Evolutionary conservation across 2,113 vertebrate genomes (phyloP).

Genomic region (Heptranchias perlo): DNA sequence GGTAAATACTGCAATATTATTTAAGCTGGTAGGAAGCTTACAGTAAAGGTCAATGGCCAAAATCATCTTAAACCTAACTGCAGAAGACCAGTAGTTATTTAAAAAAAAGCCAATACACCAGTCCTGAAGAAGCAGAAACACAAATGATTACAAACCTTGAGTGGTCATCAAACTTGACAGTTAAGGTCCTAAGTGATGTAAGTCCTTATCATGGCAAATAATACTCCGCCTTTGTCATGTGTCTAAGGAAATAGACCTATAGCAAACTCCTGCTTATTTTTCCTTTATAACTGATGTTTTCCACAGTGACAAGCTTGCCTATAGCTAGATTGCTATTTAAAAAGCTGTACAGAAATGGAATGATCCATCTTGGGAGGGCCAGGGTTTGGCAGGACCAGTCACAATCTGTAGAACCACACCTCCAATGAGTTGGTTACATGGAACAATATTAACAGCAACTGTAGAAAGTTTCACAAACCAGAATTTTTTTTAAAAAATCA

Average conservation of each 20-base stretch:
- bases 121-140: background rate
- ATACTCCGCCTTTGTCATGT: background rate
- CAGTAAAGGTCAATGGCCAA: background rate
- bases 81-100: background rate
- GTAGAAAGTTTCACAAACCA: background rate
- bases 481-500: background rate
- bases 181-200: background rate
- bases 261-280: background rate
- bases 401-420: background rate
- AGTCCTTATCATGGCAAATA: background rate
- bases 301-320: background rate
- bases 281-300: background rate
- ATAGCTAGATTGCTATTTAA: background rate
- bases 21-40: background rate
- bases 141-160: background rate
- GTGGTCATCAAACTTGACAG: background rate
- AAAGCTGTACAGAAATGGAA: background rate
- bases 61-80: background rate
- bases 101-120: background rate
- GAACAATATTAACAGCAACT: background rate
- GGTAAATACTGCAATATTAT: background rate
- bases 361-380: background rate
- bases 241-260: background rate
- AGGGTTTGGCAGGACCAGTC: background rate
- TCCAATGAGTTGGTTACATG: background rate